These are phyloP conservation scores for Coregonus ussuriensis DNA, from an alignment of 2,797 vertebrate genomes.

Conservation along the genomic window DNA sequence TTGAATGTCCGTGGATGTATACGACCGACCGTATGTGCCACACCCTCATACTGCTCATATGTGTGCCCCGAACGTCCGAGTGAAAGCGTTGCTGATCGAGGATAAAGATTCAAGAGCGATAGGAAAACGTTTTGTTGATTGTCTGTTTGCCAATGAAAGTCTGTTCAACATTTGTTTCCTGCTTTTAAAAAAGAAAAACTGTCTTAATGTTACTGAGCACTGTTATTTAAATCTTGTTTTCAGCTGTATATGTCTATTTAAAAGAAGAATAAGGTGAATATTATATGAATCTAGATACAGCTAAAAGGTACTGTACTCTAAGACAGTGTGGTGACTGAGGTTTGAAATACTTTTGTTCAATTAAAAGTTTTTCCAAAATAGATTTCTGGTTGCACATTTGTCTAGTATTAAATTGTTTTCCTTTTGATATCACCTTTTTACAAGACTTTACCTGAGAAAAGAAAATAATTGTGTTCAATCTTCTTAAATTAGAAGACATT, in stretches of 20 bases:
- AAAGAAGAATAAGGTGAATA: slow-evolving; percentile 43
- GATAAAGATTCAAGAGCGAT: slow-evolving; percentile 79
- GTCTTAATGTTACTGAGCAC: slow-evolving; percentile 53
- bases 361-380: slow-evolving; percentile 59
- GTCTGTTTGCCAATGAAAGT: slow-evolving; percentile 37
- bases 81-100: slow-evolving; percentile 79
- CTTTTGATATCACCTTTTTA: not conserved
- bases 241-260: slow-evolving; percentile 60
- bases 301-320: slow-evolving; percentile 44
- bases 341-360: slow-evolving; percentile 55
- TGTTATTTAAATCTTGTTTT: slow-evolving; percentile 59
- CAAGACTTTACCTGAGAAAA: not conserved
- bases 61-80: slow-evolving; percentile 51
- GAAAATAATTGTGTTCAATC: not conserved
- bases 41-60: slow-evolving; percentile 57
- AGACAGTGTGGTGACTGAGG: slow-evolving; percentile 43
- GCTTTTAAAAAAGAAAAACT: slow-evolving; percentile 39
- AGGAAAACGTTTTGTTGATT: slow-evolving; percentile 9
- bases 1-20: slow-evolving; percentile 76
- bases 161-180: slow-evolving; percentile 29
- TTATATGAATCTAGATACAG: slow-evolving; percentile 36
- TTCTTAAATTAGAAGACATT: not conserved
- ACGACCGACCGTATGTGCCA: slow-evolving; percentile 79
- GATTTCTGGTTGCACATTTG: not conserved
- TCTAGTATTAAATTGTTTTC: not conserved